Base-by-base conservation (phyloP, 2,113 vertebrate genomes). In the Neoarius graeffei region DNA sequence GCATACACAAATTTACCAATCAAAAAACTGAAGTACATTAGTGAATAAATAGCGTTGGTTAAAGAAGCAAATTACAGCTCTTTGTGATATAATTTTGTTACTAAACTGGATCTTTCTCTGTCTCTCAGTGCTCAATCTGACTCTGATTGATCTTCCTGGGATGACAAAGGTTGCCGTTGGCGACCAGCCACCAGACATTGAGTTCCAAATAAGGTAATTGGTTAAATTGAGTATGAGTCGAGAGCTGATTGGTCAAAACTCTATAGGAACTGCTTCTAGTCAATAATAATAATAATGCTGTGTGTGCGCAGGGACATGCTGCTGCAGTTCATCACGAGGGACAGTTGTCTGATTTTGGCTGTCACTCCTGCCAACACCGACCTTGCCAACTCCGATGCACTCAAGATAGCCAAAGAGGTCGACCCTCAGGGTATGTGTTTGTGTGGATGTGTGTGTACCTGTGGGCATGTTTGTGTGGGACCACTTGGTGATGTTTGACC, bases 91-190 rank as follows among this genome's bases (percentile, higher is more conserved):
- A 64, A 11, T 48, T 25, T 83, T 25, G 8, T 64, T n/a, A 7
- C 6, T 52, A 64, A 25, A 52, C 67, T 8, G 14, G 11, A 25
- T 30, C 3, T 85, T 25, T 81, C 42, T 83, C n/a, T 82, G 7
- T 73, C 4, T 42, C 54, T n/a, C 82, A 89, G 87, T 89, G 11
- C 15, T 88, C 20, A 89, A 89, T 10, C 66, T 84, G 1, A 90
- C 90, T 60, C 67, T 90, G 62, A 90, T 81, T 69, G 76, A 74
- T 67, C 80, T 99, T 0, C 98, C 98, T 1, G 98, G 98, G 0
- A 99, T 99, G 95, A 99, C 98, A 30, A 99, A 99, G 91, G 97
- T 99, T 59, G 97, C 98, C 0, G 98, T 99, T 25, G 98, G 98
- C 7, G 98, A 99, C 92, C 98, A 99, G 86, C 98, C 98, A 0